Conservation (phyloP, 1,140 invertebrate genomes). For the Plutomurus gul region DNA sequence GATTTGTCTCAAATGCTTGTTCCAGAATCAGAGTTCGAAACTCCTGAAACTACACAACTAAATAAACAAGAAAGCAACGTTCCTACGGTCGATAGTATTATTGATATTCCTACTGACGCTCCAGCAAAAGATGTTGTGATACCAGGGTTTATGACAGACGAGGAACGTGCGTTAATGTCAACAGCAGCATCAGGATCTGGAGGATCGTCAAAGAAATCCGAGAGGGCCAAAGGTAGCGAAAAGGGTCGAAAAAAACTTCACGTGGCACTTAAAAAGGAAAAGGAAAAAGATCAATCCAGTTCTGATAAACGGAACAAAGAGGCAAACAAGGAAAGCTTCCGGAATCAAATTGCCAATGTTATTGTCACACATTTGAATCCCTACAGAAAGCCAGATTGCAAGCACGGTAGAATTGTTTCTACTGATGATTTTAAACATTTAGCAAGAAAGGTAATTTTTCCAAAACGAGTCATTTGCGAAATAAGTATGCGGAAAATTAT, state of each 20-base stretch:
- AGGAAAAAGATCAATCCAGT: not conserved
- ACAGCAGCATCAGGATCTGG: constrained; percentile 52
- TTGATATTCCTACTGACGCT: constrained; percentile 20
- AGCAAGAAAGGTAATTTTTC: constrained; percentile 81
- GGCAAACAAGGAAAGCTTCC: constrained; percentile 83
- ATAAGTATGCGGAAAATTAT: not conserved
- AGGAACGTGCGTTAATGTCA: not conserved
- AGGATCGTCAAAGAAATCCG: constrained; percentile 62
- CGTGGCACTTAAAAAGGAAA: constrained; percentile 35
- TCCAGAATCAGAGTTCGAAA: not conserved
- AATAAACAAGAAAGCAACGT: not conserved
- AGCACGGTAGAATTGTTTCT: constrained; percentile 79
- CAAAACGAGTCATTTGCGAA: not conserved
- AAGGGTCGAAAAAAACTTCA: not conserved
- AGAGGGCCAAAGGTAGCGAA: constrained; percentile 49
- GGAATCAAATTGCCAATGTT: constrained; percentile 82
- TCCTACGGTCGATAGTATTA: constrained; percentile 8
- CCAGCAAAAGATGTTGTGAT: not conserved
- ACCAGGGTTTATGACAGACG: constrained; percentile 1
- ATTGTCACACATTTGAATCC: constrained; percentile 90
- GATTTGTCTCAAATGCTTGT: constrained; percentile 11
- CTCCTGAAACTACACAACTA: not conserved
- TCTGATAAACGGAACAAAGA: constrained; percentile 29
- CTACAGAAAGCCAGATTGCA: constrained; percentile 82
- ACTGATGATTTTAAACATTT: constrained; percentile 95